Evolutionary conservation across 37 sponge, comb jelly and placozoan genomes (phyloP).

Genomic region (Dysidea cf. avara): DNA sequence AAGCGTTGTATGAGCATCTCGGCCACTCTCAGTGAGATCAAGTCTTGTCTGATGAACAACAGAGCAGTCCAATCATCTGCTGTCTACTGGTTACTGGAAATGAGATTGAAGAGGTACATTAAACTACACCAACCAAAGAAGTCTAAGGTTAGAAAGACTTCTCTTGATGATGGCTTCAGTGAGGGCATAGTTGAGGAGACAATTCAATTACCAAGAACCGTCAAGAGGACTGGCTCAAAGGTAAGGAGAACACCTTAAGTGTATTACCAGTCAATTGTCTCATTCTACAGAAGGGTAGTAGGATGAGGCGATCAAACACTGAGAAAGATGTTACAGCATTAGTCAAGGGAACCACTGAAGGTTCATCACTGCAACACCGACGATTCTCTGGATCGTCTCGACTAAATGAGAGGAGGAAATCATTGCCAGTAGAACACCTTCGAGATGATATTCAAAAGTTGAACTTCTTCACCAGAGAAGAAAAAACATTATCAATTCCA

Average conservation of each 20-base stretch:
- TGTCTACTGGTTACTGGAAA: slow-evolving; percentile 56
- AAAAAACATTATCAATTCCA: too few relatives aligned
- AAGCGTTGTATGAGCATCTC: too few relatives aligned
- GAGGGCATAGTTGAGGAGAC: slow-evolving; percentile 49
- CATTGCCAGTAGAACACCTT: slow-evolving; percentile 6
- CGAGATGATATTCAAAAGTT: not conserved
- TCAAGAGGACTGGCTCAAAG: too few relatives aligned
- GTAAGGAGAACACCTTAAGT: too few relatives aligned
- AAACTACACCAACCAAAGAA: not conserved
- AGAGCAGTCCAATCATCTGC: slow-evolving; percentile 33
- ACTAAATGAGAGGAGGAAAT: slow-evolving; percentile 8
- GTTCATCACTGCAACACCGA: too few relatives aligned
- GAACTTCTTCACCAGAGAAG: not conserved
- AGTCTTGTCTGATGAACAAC: slow-evolving; percentile 25
- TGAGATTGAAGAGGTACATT: slow-evolving; percentile 48
- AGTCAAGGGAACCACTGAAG: not conserved
- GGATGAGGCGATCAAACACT: too few relatives aligned
- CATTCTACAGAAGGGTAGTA: too few relatives aligned
- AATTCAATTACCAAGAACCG: too few relatives aligned
- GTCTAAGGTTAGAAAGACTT: not conserved
- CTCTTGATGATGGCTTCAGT: slow-evolving; percentile 36
- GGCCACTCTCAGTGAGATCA: too few relatives aligned
- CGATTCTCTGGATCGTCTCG: not conserved
- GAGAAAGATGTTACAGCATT: too few relatives aligned
- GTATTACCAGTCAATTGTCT: too few relatives aligned